Evolutionary conservation across 2,113 vertebrate species (phyloP), one percentile per base, ranked within the genome.

Genomic region (Pao palembangensis): DNA sequence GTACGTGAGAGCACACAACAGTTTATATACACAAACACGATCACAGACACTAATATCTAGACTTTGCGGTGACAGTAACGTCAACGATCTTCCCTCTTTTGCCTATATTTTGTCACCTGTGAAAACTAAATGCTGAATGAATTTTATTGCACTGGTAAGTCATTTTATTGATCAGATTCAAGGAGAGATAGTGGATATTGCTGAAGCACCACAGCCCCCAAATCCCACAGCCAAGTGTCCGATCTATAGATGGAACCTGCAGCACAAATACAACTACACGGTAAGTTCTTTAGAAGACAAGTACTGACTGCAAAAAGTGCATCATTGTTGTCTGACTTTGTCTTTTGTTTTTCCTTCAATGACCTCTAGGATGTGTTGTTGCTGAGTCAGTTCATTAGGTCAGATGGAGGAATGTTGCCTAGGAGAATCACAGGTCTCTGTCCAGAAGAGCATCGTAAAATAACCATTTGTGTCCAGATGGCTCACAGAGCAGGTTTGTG

Each of bases 171-270:
- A 2, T 44, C 87, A 99, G 97, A 85, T 99, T 13, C 93, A 98
- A 87, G 97, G 94, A 44, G 72, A 70, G 49, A 88, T 92, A 51
- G 28, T 87, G 50, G 78, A 88, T 4, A 18, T 65, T 28, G 77
- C 82, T 71, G 43, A 69, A 2, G 75, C 13, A 43, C 88, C 85
- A n/a, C n/a, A 88, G 18, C 95, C 97, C 60, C 96, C 96, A 46
- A 99, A 99, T 71, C 95, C 95, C 0, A 70, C 87, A 61, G 95
- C 95, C 20, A 91, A 92, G 59, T 99, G 97, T 74, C 97, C 97
- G 2, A 99, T 99, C 83, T 99, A 98, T 82, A 91, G 90, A 51
- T 99, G 97, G 97, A 96, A 98, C 83, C 90, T 99, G 70, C 97
- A 99, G 76, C 83, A 99, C 79, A 98, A 95, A 74, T 99, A 98